Conservation (phyloP, 2,797 vertebrate genomes). For the Pelochelys cantorii region DNA sequence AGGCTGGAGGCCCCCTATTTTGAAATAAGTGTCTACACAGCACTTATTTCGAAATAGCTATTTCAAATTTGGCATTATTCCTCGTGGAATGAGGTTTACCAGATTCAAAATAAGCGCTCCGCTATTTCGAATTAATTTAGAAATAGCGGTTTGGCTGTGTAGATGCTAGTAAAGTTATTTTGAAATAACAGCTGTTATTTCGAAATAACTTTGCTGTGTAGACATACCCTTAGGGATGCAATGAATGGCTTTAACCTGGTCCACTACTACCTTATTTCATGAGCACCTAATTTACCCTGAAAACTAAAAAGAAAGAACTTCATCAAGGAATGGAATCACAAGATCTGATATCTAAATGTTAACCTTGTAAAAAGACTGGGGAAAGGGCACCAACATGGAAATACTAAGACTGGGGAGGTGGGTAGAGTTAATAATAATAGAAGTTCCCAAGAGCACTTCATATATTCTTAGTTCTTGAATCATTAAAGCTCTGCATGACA, state of each 20-base stretch:
- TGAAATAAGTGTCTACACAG: too few relatives aligned
- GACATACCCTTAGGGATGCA: background rate
- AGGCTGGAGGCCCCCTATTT: too few relatives aligned
- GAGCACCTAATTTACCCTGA: slow-evolving; percentile 3
- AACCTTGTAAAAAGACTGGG: slow-evolving; percentile 8
- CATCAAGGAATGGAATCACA: background rate
- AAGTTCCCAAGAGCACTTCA: slow-evolving; percentile 69
- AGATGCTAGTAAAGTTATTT: too few relatives aligned
- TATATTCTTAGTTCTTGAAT: slow-evolving; percentile 66
- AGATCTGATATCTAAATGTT: background rate
- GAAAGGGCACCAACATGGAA: slow-evolving; percentile 57
- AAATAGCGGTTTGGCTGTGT: too few relatives aligned
- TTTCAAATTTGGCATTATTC: too few relatives aligned
- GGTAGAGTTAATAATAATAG: slow-evolving; percentile 72
- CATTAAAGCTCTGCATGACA: slow-evolving; percentile 63
- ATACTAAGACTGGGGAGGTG: slow-evolving; percentile 60
- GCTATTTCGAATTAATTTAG: too few relatives aligned
- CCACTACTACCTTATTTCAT: slow-evolving; percentile 46
- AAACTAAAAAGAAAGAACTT: slow-evolving; percentile 50
- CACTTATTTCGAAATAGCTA: too few relatives aligned
- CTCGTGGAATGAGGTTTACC: too few relatives aligned
- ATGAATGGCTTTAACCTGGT: background rate
- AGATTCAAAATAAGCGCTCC: too few relatives aligned
- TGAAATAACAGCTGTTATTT: too few relatives aligned
- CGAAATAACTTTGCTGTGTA: too few relatives aligned